A percentile compares a stretch with the other conserved stretches of the same genome.
Evolutionary conservation across 2,113 vertebrate species (phyloP).

Genomic region (Cinclus cinclus): DNA sequence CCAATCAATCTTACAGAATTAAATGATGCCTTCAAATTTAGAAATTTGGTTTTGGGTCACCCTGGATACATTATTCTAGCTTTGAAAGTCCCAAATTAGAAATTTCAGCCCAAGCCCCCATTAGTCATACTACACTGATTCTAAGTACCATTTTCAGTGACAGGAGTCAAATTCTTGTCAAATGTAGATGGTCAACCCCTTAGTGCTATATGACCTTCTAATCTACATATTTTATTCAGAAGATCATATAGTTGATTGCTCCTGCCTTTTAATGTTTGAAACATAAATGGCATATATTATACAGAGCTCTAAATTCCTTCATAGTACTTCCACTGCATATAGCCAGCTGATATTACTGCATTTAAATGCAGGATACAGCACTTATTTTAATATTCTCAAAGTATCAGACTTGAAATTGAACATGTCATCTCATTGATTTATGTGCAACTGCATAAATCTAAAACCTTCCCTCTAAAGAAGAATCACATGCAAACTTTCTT

Average conservation of each 20-base stretch:
- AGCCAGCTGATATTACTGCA: conserved; percentile 39
- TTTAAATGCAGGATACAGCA: conserved; percentile 49
- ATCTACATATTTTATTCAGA: conserved; percentile 78
- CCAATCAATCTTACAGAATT: conserved; percentile 30
- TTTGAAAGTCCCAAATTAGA: conserved; percentile 62
- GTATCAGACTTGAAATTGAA: conserved; percentile 51
- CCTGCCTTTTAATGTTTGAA: conserved; percentile 69
- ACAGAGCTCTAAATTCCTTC: conserved; percentile 58
- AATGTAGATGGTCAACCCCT: conserved; percentile 70
- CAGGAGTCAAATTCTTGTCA: conserved; percentile 76
- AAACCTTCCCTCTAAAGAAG: background rate
- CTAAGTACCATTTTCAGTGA: conserved; percentile 76
- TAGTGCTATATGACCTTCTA: conserved; percentile 74
- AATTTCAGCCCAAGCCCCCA: conserved; percentile 64
- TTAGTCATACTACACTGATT: conserved; percentile 68
- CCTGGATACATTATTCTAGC: conserved; percentile 44
- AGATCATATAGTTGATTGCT: conserved; percentile 69
- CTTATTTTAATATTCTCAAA: conserved; percentile 60
- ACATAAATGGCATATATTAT: conserved; percentile 69
- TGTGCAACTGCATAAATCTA: conserved; percentile 16
- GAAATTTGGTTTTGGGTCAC: conserved; percentile 33
- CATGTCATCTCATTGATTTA: conserved; percentile 57
- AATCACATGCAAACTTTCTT: background rate
- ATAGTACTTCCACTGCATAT: conserved; percentile 21
- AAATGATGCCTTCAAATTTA: conserved; percentile 42